These are phyloP conservation scores for Athrips mouffetella DNA, from an alignment of 2,888 invertebrate species.

Conservation along the genomic window DNA sequence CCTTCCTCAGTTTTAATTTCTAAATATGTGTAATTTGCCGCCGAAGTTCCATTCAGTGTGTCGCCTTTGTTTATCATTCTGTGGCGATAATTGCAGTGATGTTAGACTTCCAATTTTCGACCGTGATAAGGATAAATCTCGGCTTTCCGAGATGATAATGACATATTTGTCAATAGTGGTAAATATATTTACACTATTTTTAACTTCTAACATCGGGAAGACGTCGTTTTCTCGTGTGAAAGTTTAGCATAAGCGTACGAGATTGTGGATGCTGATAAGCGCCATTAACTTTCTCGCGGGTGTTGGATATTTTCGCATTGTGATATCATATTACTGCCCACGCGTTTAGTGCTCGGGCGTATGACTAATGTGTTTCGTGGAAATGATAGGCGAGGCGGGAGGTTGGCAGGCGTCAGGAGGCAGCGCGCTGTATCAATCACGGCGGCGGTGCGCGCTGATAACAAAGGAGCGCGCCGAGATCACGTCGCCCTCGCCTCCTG, in stretches of 20 bases:
- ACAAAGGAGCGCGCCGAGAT: slow-evolving; percentile 66
- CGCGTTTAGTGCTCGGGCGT: slow-evolving; percentile 71
- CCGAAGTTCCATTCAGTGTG: slow-evolving; percentile 95
- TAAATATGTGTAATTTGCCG: slow-evolving; percentile 94
- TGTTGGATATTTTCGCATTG: slow-evolving; percentile 80
- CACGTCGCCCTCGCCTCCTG: slow-evolving; percentile 32
- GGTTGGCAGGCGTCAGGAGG: slow-evolving; percentile 36
- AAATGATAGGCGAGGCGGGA: slow-evolving; percentile 71
- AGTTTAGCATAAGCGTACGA: slow-evolving; percentile 75
- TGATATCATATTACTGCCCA: slow-evolving; percentile 80
- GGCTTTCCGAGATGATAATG: slow-evolving; percentile 85
- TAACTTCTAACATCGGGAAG: slow-evolving; percentile 39
- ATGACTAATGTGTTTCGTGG: slow-evolving; percentile 77
- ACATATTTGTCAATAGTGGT: slow-evolving; percentile 89
- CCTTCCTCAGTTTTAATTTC: slow-evolving; percentile 74
- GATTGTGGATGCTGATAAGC: slow-evolving; percentile 80
- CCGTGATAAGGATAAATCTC: slow-evolving; percentile 84
- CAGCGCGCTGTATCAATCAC: slow-evolving; percentile 56
- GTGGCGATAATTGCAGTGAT: slow-evolving; percentile 84
- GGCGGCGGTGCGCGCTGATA: slow-evolving; percentile 58
- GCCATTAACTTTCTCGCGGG: slow-evolving; percentile 80
- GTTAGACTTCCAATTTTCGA: slow-evolving; percentile 87
- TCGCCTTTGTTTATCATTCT: slow-evolving; percentile 93
- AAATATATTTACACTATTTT: slow-evolving; percentile 60
- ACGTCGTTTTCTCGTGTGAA: slow-evolving; percentile 74